Evolutionary conservation across 2,797 vertebrate species (phyloP).

Genomic region (Vireo griseus): DNA sequence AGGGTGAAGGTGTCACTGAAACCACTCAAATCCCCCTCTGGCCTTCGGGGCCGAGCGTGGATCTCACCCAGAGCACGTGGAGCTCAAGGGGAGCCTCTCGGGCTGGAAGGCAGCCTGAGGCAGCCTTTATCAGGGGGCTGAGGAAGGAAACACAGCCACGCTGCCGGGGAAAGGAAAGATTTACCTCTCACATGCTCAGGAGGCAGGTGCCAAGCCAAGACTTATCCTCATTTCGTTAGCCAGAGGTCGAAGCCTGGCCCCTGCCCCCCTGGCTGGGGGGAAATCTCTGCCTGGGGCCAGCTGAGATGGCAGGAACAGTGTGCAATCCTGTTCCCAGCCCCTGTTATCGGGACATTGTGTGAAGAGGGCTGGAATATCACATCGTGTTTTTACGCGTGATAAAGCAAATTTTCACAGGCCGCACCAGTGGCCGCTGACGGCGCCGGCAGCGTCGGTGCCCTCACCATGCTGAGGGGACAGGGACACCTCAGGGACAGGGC

Average conservation of each 20-base stretch:
- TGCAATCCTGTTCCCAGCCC: neutral
- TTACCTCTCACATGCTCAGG: neutral
- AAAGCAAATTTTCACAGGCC: constrained; percentile 43
- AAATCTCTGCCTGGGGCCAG: neutral
- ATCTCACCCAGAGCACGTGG: neutral
- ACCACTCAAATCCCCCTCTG: neutral
- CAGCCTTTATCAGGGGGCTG: fast-evolving
- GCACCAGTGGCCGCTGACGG: neutral
- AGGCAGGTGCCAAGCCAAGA: neutral
- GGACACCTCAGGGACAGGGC: neutral
- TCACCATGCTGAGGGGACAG: fast-evolving
- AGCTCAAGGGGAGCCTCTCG: neutral
- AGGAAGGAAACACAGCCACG: neutral
- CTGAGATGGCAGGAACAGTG: neutral
- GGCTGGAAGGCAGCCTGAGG: neutral
- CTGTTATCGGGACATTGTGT: neutral
- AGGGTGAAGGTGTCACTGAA: neutral
- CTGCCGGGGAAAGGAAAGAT: neutral
- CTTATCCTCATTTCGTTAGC: neutral
- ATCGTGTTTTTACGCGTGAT: neutral
- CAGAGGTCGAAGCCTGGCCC: neutral
- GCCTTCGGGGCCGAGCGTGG: neutral
- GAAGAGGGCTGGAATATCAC: constrained; percentile 7
- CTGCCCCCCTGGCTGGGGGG: neutral
- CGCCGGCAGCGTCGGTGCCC: neutral